A percentile compares a stretch with the other conserved stretches of the same genome.
Evolutionary conservation across 2,797 vertebrate species (phyloP).

Genomic region (Myiotriccus ornatus): DNA sequence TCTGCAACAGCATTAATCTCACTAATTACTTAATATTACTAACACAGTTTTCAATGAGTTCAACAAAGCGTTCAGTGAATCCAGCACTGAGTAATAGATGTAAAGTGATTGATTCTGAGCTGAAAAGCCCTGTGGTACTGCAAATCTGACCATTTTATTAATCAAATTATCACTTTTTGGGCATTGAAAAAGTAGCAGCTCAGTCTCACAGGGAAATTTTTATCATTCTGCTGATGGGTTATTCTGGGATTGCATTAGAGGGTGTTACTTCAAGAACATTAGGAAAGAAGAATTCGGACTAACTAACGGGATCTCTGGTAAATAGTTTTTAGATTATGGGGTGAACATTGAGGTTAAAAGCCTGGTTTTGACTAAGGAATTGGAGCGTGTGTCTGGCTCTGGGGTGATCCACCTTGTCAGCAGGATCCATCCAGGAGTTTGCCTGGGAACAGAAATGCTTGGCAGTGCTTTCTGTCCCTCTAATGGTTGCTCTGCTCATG

Average conservation of each 20-base stretch:
- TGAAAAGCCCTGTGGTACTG: slow-evolving; percentile 9
- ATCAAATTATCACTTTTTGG: slow-evolving; percentile 34
- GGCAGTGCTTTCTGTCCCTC: background rate
- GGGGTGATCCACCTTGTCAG: background rate
- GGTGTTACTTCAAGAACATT: background rate
- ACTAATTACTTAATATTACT: slow-evolving; percentile 64
- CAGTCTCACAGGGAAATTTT: background rate
- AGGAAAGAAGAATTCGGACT: background rate
- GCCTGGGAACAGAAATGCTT: background rate
- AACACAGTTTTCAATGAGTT: slow-evolving; percentile 30
- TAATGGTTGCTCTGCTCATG: fast-evolving
- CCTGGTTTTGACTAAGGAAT: background rate
- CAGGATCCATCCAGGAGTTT: background rate
- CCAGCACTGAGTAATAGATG: background rate
- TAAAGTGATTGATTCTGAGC: slow-evolving; percentile 15
- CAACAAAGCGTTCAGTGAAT: slow-evolving; percentile 16
- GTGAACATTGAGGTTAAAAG: background rate
- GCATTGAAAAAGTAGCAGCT: background rate
- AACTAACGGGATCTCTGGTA: background rate
- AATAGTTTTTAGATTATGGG: background rate
- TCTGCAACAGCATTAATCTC: slow-evolving; percentile 56
- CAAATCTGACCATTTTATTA: slow-evolving; percentile 46
- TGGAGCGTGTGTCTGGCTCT: background rate
- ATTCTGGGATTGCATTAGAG: background rate
- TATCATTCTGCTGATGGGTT: background rate